Evolutionary conservation across 2,888 invertebrate species (phyloP).

Genomic region (Apantesis nais): DNA sequence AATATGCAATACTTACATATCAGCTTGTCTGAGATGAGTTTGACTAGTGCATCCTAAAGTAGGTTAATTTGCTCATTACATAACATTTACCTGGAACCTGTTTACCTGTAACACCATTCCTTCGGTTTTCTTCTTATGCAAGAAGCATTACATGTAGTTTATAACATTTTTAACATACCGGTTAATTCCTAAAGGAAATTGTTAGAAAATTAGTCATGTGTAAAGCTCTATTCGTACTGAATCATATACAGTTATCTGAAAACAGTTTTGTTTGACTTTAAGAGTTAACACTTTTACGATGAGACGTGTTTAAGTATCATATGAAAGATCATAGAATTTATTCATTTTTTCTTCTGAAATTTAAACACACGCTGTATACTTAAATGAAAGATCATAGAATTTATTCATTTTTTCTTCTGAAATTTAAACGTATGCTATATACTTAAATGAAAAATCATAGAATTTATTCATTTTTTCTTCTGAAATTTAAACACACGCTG

Average conservation of each 20-base stretch:
- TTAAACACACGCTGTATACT: no score
- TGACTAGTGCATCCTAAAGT: not conserved
- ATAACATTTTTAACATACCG: constrained; percentile 32
- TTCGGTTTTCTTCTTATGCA: constrained; percentile 29
- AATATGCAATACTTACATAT: not conserved
- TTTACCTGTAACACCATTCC: constrained; percentile 24
- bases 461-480: no score
- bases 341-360: no score
- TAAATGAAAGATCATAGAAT: no score
- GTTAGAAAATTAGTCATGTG: constrained; percentile 18
- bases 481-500: no score
- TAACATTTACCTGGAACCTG: constrained; percentile 14
- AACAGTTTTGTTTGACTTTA: not conserved
- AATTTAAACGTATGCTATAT: no score
- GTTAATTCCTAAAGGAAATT: constrained; percentile 33
- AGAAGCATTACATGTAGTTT: constrained; percentile 27
- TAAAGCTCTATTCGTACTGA: not conserved
- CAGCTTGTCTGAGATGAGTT: not conserved
- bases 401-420: no score
- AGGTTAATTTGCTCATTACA: constrained; percentile 22
- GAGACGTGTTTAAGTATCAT: no score
- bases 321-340: no score
- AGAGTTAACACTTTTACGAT: not conserved
- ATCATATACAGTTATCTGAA: constrained; percentile 12
- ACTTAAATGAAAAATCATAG: no score